These are phyloP conservation scores for Tineola bisselliella DNA, from an alignment of 2,888 invertebrate genomes.

Conservation along the genomic window DNA sequence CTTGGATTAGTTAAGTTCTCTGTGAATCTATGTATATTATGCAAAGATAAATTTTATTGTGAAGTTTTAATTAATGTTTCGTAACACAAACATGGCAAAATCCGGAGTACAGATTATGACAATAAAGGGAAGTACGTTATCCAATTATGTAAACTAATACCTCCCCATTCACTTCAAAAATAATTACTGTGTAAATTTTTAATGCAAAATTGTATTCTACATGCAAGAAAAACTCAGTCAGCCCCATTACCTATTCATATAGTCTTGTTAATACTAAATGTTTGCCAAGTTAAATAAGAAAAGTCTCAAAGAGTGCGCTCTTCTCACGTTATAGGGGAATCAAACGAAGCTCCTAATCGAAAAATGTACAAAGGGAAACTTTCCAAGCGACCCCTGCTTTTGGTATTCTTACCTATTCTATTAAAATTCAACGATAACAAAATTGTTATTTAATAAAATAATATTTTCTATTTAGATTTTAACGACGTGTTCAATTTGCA, in stretches of 20 bases:
- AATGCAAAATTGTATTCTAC: too few species aligned
- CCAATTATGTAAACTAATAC: neutral
- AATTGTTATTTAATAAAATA: neutral
- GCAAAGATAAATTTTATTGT: neutral
- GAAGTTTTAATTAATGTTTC: neutral
- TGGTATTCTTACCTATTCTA: neutral
- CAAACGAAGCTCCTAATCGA: conserved; percentile 28
- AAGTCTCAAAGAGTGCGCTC: neutral
- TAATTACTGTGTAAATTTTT: too few species aligned
- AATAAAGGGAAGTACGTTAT: neutral
- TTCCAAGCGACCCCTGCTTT: neutral
- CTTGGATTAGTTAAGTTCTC: neutral
- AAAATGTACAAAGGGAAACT: conserved; percentile 32
- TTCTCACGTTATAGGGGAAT: neutral
- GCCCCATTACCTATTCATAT: neutral
- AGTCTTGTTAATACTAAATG: conserved; percentile 16
- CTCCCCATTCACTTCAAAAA: neutral
- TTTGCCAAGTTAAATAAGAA: conserved; percentile 14
- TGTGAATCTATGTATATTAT: neutral
- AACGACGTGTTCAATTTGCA: neutral
- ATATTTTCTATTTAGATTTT: neutral
- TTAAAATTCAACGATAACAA: neutral
- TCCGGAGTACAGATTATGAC: neutral
- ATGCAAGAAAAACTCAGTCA: neutral
- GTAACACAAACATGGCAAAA: neutral